Evolutionary conservation across 2,113 vertebrate species (phyloP).

Genomic region (Rousettus leschenaultii): DNA sequence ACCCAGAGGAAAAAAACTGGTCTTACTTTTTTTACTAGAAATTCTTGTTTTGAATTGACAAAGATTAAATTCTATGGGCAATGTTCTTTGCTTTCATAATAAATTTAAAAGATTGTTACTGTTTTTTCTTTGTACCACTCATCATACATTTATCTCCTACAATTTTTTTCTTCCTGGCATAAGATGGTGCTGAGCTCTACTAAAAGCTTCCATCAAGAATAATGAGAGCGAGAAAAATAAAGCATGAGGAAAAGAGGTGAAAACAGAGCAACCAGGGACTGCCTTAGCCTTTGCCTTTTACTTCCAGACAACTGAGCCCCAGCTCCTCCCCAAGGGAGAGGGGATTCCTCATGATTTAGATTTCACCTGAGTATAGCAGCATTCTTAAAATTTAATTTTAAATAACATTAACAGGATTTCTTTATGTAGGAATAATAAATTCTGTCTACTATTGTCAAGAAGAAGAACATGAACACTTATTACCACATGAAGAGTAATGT

Average conservation of each 20-base stretch:
- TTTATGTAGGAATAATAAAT: background rate
- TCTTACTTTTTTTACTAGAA: background rate
- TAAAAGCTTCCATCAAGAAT: background rate
- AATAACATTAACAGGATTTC: background rate
- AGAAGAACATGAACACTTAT: background rate
- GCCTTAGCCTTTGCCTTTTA: background rate
- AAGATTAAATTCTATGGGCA: background rate
- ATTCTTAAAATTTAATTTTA: background rate
- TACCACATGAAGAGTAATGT: background rate
- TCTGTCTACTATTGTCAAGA: background rate
- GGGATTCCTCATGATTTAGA: background rate
- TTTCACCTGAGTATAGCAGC: background rate
- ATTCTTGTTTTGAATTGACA: background rate
- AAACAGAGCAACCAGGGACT: background rate
- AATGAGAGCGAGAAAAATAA: background rate
- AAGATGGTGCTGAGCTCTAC: background rate
- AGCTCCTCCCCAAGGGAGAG: background rate
- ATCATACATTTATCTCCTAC: background rate
- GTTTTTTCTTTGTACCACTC: background rate
- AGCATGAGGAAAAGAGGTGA: background rate
- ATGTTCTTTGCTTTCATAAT: background rate
- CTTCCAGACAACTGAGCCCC: background rate
- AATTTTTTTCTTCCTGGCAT: background rate
- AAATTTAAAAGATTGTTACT: background rate
- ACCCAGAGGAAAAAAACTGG: background rate